phyloP scores from a whole-genome alignment of 2,888 invertebrate species.

The Drosophila lutescens region DNA sequence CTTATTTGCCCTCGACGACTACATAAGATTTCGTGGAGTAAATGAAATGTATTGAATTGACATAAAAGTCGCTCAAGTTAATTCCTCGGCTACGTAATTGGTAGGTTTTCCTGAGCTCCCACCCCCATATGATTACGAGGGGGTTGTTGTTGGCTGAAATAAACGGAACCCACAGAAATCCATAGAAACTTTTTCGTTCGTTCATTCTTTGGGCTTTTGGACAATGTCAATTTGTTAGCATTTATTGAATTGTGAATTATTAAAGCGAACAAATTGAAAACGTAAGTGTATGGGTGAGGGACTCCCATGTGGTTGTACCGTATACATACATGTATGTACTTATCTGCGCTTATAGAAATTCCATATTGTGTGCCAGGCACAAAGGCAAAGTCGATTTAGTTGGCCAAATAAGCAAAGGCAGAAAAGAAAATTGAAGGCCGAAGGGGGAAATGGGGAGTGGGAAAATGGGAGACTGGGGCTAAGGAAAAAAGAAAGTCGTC shows the following conservation, averaged over 20 bases:
- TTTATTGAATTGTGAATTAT: slow-evolving; percentile 82
- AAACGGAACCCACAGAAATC: slow-evolving; percentile 30
- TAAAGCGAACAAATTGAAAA: slow-evolving; percentile 81
- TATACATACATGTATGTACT: slow-evolving; percentile 14
- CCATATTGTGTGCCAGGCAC: slow-evolving; percentile 59
- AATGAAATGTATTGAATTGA: slow-evolving; percentile 80
- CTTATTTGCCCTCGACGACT: neutral
- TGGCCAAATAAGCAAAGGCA: slow-evolving; percentile 68
- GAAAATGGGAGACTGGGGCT: neutral
- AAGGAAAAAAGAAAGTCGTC: slow-evolving; percentile 18
- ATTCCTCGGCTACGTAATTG: slow-evolving; percentile 76
- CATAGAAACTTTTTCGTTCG: slow-evolving; percentile 30
- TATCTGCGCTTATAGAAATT: slow-evolving; percentile 49
- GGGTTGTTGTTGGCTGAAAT: slow-evolving; percentile 34
- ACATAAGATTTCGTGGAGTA: slow-evolving; percentile 50
- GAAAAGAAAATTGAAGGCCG: slow-evolving; percentile 58
- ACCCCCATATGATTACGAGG: slow-evolving; percentile 38
- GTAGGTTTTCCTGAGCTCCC: slow-evolving; percentile 46
- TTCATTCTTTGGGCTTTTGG: slow-evolving; percentile 57
- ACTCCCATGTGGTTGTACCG: slow-evolving; percentile 23
- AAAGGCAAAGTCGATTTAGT: slow-evolving; percentile 77
- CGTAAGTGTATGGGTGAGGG: slow-evolving; percentile 22
- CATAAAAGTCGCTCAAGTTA: slow-evolving; percentile 80
- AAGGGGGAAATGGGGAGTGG: slow-evolving; percentile 19
- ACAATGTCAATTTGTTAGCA: slow-evolving; percentile 81